Conservation (phyloP, 2,888 invertebrate genomes). For the Rhodophaea formosa region DNA sequence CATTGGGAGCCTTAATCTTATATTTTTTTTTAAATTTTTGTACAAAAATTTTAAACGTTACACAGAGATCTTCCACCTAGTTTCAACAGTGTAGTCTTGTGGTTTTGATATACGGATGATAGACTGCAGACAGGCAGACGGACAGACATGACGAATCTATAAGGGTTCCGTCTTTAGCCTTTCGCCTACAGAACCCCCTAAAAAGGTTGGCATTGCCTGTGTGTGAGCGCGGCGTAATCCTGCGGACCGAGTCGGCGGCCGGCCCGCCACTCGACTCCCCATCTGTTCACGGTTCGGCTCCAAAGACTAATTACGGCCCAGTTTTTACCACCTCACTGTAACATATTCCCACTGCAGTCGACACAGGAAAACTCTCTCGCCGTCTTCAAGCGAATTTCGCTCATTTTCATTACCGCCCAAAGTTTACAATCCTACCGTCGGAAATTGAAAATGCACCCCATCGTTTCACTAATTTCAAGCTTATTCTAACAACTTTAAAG, state of each 20-base stretch:
- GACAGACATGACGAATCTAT: no score
- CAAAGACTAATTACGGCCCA: slow-evolving; percentile 71
- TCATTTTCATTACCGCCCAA: slow-evolving; percentile 43
- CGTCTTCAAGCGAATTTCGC: slow-evolving; percentile 46
- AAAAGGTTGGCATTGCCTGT: not conserved
- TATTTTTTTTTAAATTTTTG: no score
- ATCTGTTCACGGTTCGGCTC: slow-evolving; percentile 63
- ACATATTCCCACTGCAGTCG: slow-evolving; percentile 55
- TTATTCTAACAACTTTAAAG: slow-evolving; percentile 44
- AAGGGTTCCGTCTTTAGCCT: no score
- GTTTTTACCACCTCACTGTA: slow-evolving; percentile 62
- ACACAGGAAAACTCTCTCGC: slow-evolving; percentile 46
- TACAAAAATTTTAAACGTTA: no score
- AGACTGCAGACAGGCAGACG: no score
- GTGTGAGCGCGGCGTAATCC: slow-evolving; percentile 28
- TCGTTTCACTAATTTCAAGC: slow-evolving; percentile 46
- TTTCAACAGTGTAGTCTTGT: no score
- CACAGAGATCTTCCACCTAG: no score
- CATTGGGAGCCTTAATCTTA: no score
- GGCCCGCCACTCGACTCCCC: slow-evolving; percentile 42
- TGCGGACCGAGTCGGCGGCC: slow-evolving; percentile 28
- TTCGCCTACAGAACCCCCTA: no score
- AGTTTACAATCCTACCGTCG: slow-evolving; percentile 44
- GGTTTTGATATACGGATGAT: no score
- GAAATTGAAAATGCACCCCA: slow-evolving; percentile 26